These are phyloP conservation scores for Chymomyza caudatula DNA, from an alignment of 2,888 invertebrate genomes.

Conservation along the genomic window DNA sequence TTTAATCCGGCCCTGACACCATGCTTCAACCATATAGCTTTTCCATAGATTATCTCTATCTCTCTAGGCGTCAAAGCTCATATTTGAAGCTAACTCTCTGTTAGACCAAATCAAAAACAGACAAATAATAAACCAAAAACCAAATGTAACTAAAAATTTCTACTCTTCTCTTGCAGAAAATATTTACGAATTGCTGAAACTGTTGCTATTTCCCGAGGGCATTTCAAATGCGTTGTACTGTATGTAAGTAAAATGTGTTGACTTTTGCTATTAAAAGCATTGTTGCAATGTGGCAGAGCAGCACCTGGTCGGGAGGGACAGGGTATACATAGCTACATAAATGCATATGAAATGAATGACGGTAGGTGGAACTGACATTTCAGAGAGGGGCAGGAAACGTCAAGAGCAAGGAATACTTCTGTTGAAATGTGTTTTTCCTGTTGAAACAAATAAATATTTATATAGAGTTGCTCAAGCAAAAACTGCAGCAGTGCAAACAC, in stretches of 20 bases:
- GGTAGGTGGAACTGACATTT: not conserved
- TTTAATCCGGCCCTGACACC: no score
- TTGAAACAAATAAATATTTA: conserved; percentile 4
- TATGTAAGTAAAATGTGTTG: conserved; percentile 2
- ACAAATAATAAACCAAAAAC: not conserved
- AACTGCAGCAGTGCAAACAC: not conserved
- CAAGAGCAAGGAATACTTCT: not conserved
- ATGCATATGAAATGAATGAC: not conserved
- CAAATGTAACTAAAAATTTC: not conserved
- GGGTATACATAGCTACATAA: not conserved
- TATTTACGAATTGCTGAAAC: conserved; percentile 31
- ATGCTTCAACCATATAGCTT: not conserved
- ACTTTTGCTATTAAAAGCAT: conserved; percentile 2
- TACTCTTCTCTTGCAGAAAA: conserved; percentile 5
- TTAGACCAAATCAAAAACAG: not conserved
- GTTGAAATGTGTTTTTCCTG: not conserved
- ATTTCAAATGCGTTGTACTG: not conserved
- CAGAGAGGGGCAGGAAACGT: not conserved
- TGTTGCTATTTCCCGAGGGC: not conserved
- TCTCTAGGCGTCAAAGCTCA: not conserved
- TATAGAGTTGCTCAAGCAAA: not conserved
- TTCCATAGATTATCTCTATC: not conserved
- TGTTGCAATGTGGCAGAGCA: not conserved
- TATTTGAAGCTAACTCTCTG: not conserved
- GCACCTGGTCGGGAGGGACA: not conserved